Conservation (phyloP, 2,888 invertebrate genomes). For the Metopia argyrocephala region DNA sequence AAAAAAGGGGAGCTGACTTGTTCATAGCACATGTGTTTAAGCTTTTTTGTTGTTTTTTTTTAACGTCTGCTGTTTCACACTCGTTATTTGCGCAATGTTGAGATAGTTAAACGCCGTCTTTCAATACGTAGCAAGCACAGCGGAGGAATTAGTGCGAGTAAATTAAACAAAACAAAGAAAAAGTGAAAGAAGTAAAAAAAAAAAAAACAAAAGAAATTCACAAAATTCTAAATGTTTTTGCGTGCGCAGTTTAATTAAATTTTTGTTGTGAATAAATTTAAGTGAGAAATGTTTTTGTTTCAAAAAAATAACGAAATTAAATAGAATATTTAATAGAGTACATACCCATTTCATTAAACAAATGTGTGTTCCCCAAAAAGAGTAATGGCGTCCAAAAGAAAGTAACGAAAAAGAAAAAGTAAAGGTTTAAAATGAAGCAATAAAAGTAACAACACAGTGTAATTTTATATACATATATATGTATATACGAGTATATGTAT, state of each 20-base stretch:
- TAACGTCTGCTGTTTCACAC: conserved; percentile 46
- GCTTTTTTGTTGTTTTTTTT: background rate
- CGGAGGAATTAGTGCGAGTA: background rate
- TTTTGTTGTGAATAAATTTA: too few species aligned
- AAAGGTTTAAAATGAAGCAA: too few species aligned
- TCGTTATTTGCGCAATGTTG: conserved; percentile 58
- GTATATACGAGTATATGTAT: too few species aligned
- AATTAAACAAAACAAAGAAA: background rate
- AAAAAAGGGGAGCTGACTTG: conserved; percentile 19
- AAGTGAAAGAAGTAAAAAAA: background rate
- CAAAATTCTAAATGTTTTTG: conserved; percentile 14
- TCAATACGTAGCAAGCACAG: conserved; percentile 23
- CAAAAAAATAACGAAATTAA: conserved; percentile 2
- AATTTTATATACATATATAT: too few species aligned
- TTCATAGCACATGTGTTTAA: conserved; percentile 55
- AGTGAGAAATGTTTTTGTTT: too few species aligned
- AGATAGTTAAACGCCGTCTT: conserved; percentile 63
- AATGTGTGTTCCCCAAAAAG: too few species aligned
- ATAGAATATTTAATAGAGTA: too few species aligned
- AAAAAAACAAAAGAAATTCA: background rate
- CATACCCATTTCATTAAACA: background rate
- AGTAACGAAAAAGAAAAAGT: too few species aligned
- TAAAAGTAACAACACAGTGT: too few species aligned
- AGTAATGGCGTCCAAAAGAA: too few species aligned
- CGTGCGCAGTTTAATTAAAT: conserved; percentile 50